Conservation (phyloP, 1,140 invertebrate genomes). For the Drosophila sechellia region DNA sequence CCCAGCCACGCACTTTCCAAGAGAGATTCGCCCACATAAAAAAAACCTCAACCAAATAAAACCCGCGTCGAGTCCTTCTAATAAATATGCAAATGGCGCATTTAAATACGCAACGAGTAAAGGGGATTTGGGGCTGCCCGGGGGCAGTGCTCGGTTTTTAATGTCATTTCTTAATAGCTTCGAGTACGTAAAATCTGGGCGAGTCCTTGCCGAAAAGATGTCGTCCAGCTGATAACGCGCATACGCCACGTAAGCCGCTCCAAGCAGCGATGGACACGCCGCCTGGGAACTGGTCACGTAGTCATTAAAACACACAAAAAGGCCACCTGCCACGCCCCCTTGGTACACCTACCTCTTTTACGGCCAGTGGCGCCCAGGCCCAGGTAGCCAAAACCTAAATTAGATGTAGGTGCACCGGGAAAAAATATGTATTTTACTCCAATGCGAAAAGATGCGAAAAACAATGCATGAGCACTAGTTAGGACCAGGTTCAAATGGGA, state of each 20-base stretch:
- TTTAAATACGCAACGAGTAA: constrained; percentile 64
- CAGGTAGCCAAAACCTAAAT: constrained; percentile 52
- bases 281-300: constrained; percentile 55
- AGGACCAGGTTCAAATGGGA: too few relatives aligned
- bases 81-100: constrained; percentile 84
- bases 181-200: constrained; percentile 72
- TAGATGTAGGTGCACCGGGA: constrained; percentile 66
- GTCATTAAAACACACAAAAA: constrained; percentile 66
- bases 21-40: constrained; percentile 7
- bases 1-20: constrained; percentile 25
- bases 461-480: neutral
- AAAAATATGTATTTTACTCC: neutral
- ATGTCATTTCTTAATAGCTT: constrained; percentile 82
- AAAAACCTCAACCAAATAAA: constrained; percentile 11
- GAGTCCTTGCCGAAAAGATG: constrained; percentile 51
- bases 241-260: constrained; percentile 73
- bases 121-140: constrained; percentile 4
- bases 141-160: constrained; percentile 59
- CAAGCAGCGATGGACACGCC: constrained; percentile 60
- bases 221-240: constrained; percentile 66
- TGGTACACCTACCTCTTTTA: constrained; percentile 51
- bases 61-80: constrained; percentile 50
- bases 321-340: constrained; percentile 47
- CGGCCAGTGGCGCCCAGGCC: constrained; percentile 58
- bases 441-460: too few relatives aligned